Conservation (phyloP, 1,140 invertebrate species). For the Conus ventricosus region DNA sequence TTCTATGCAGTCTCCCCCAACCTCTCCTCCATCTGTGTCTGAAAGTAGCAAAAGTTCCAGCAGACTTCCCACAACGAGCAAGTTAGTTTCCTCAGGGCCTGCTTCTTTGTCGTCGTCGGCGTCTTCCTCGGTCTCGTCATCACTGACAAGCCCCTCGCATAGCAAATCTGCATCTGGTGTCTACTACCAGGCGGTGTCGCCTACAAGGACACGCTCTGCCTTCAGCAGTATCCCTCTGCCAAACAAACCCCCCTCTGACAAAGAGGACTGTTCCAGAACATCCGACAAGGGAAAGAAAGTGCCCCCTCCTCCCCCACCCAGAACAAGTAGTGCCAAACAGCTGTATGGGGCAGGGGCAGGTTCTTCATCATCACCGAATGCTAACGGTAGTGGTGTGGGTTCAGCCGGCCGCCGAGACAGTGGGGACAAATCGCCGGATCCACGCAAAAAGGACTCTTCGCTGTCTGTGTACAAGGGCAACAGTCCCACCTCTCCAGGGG, state of each 20-base stretch:
- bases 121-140: not conserved
- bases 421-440: not conserved
- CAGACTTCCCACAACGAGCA: not conserved
- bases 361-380: too few relatives aligned
- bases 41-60: not conserved
- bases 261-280: constrained; percentile 5
- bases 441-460: constrained; percentile 2
- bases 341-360: not conserved
- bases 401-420: not conserved
- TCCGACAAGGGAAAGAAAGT: constrained; percentile 46
- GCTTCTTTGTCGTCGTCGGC: not conserved
- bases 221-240: constrained; percentile 32
- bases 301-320: constrained; percentile 54
- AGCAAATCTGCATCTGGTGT: constrained; percentile 1
- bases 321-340: constrained; percentile 46
- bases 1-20: constrained; percentile 39
- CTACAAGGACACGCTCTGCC: constrained; percentile 27
- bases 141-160: constrained; percentile 7
- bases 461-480: not conserved
- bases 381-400: not conserved
- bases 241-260: constrained; percentile 8
- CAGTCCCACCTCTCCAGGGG: constrained; percentile 24
- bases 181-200: constrained; percentile 33
- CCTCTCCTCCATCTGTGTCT: not conserved
- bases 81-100: not conserved